Evolutionary conservation across 2,797 vertebrate genomes (phyloP), one percentile per base, ranked within the genome.

Genomic region (Enteromius radiatus): DNA sequence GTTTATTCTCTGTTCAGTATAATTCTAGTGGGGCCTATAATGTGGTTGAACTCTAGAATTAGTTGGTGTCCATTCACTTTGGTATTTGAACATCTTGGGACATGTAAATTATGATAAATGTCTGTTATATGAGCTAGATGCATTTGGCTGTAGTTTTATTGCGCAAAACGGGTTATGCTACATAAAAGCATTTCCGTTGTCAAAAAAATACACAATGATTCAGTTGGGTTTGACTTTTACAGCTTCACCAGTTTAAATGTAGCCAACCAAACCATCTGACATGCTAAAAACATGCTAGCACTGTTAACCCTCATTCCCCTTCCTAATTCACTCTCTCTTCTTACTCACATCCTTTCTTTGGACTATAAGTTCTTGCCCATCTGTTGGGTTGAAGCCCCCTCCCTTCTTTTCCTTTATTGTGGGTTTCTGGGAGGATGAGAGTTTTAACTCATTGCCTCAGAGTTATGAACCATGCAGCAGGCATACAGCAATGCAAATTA

Each of bases 31-130:
- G n/a, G 70, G 47, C 77, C 76, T 69, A 14, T 49, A n/a, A 75
- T 86, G 74, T 78, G 87, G 82, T 84, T 78, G 33, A 80, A 77
- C 31, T 71, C 84, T 82, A 59, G 56, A 88, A 84, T 85, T 85
- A 88, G 49, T 70, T 21, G 56, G 67, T 45, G 68, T 88, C 54
- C 56, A 78, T 78, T 82, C 69, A 49, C 78, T 85, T 71, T 78
- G 15, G 21, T 63, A 70, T 19, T 36, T 6, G 36, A 23, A 78
- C 28, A 21, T 59, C 33, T 52, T 70, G 36, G 12, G 63, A 38
- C 21, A 54, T 67, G 7, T 26, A 19, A 67, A 38, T 65, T 12
- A 5, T 43, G 59, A 67, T 1, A 78, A 78, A 67, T 12, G 19
- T 61, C 11, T 17, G 65, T 67, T 47, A 33, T 9, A 17, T 61